These are phyloP conservation scores for Microtus richardsoni DNA, from an alignment of 2,113 vertebrate species.

Conservation along the genomic window DNA sequence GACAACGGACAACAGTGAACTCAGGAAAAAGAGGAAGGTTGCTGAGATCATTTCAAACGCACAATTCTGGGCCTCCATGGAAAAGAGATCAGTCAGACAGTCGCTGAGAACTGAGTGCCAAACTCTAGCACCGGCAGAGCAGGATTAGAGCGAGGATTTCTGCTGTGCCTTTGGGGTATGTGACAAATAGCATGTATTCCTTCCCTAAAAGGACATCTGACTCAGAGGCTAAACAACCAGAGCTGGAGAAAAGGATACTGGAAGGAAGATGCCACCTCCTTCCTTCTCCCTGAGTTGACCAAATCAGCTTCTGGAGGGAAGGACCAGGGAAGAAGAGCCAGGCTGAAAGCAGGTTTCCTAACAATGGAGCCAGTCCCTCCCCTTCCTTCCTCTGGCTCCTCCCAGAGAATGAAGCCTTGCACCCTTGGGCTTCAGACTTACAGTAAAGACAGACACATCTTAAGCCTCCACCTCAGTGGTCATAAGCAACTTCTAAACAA, in stretches of 20 bases:
- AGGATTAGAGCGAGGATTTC: not conserved
- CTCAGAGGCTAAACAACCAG: not conserved
- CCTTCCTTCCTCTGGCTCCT: not conserved
- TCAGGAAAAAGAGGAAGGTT: not conserved
- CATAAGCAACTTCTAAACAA: not conserved
- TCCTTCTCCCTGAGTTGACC: not conserved
- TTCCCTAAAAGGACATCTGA: not conserved
- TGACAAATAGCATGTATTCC: not conserved
- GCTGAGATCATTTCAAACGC: not conserved
- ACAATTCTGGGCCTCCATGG: not conserved
- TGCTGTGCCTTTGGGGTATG: not conserved
- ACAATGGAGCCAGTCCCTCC: not conserved
- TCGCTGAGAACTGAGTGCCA: not conserved
- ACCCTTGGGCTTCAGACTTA: not conserved
- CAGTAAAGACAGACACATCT: rapidly evolving
- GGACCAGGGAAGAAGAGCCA: not conserved
- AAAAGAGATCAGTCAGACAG: not conserved
- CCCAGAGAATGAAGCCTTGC: not conserved
- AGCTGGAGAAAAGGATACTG: not conserved
- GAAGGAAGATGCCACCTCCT: not conserved
- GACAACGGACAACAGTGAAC: not conserved
- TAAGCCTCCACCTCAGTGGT: not conserved
- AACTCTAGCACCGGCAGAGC: not conserved
- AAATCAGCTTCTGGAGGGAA: not conserved
- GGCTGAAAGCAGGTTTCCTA: not conserved